phyloP scores from a whole-genome alignment of 2,888 invertebrate genomes.

The Phasia obesa region DNA sequence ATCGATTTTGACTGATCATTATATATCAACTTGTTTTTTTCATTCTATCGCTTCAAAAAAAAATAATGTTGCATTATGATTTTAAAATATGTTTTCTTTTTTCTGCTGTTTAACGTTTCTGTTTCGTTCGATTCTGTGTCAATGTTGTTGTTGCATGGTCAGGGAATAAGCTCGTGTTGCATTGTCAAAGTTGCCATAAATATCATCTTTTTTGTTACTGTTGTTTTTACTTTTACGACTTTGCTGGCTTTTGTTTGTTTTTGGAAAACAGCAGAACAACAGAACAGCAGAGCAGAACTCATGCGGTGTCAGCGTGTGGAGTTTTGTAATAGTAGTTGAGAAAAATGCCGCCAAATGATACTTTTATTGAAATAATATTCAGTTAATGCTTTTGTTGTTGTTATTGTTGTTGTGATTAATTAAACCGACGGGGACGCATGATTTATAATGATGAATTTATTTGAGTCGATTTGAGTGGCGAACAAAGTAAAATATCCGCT shows the following conservation, averaged over 20 bases:
- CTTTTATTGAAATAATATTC: constrained; percentile 33
- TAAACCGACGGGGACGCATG: constrained; percentile 75
- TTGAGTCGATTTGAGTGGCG: constrained; percentile 68
- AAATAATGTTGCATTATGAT: constrained; percentile 69
- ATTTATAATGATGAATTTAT: constrained; percentile 82
- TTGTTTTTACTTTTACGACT: constrained; percentile 25
- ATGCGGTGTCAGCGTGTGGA: constrained; percentile 70
- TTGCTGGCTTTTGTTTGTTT: constrained; percentile 39
- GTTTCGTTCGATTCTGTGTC: constrained; percentile 65
- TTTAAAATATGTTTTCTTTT: constrained; percentile 52
- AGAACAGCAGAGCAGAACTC: constrained; percentile 58
- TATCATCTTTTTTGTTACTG: constrained; percentile 73
- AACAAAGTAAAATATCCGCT: constrained; percentile 68
- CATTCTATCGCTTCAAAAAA: constrained; percentile 24
- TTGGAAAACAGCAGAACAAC: constrained; percentile 32
- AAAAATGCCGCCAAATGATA: constrained; percentile 64
- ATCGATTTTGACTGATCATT: constrained; percentile 42
- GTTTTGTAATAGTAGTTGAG: constrained; percentile 57
- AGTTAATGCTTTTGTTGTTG: constrained; percentile 37
- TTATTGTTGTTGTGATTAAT: constrained; percentile 70
- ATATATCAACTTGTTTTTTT: constrained; percentile 27
- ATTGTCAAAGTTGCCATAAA: constrained; percentile 81
- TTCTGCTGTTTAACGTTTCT: constrained; percentile 20
- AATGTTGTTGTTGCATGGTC: constrained; percentile 69
- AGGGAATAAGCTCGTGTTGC: constrained; percentile 71